These are phyloP conservation scores for Tanytarsus gracilentus DNA, from an alignment of 2,888 invertebrate species.

Conservation along the genomic window DNA sequence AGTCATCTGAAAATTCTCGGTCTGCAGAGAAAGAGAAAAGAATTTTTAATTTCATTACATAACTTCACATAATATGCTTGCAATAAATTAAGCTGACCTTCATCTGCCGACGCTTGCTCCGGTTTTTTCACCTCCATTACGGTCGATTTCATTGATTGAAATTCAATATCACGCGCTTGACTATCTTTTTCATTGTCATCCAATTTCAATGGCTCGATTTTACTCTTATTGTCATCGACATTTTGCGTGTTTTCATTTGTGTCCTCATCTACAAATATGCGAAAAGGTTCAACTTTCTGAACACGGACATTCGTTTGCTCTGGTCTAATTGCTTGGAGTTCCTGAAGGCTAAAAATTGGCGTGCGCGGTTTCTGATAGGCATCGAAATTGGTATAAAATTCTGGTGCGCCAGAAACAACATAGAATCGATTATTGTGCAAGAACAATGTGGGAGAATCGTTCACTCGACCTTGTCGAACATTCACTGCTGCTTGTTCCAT, in stretches of 20 bases:
- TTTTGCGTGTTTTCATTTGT: not conserved
- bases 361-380: slow-evolving; percentile 32
- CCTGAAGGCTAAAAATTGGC: slow-evolving; percentile 33
- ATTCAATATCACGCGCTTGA: not conserved
- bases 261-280: not conserved
- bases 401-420: slow-evolving; percentile 48
- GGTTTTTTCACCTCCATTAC: not conserved
- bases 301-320: not conserved
- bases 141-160: not conserved
- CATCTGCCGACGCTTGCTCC: not conserved
- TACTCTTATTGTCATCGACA: not conserved
- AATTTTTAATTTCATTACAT: not conserved
- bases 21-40: not conserved
- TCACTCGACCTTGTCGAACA: slow-evolving; percentile 31
- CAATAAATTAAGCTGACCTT: not conserved
- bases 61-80: not conserved
- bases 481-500: slow-evolving; percentile 35
- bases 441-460: slow-evolving; percentile 31
- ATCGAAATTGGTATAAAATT: slow-evolving; percentile 39
- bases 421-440: slow-evolving; percentile 48
- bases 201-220: not conserved
- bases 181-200: not conserved
- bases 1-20: slow-evolving; percentile 35
- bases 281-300: not conserved
- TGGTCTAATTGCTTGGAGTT: slow-evolving; percentile 30